Evolutionary conservation across 2,888 invertebrate genomes (phyloP), one percentile per base, ranked within the genome.

Genomic region (Leptura quadrifasciata): DNA sequence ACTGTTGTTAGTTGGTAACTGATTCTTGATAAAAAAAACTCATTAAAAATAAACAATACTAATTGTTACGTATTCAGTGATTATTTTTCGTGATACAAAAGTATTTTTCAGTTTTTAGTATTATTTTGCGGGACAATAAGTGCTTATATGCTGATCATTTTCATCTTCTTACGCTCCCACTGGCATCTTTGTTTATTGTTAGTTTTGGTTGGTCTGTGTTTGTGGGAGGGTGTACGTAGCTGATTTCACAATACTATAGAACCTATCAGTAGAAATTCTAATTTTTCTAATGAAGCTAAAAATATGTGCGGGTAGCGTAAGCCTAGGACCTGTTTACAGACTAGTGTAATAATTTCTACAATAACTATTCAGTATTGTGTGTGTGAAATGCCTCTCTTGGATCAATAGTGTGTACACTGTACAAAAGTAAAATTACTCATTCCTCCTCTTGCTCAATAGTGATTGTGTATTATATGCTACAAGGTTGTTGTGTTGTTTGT

Each of bases 371-470:
- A 57, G 58, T 69, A 39, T 58, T 69, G 20, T 57, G 58, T 69
- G 24, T 71, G 83, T 84, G 85, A 82, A 84, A 85, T 85, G 84
- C 83, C 81, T 82, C 82, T 82, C 83, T 82, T 85, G 87, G 87
- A 88, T 88, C 88, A 87, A 88, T 88, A 88, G 87, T 85, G 87
- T 31, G 27, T 47, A n/a, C 47, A 47, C 47, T 47, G 47, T 85
- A 85, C 82, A 87, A 85, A 83, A 83, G 84, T 84, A 86, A 86
- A 87, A 85, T 87, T 86, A 85, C 84, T 84, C 84, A 85, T 85
- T 85, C 82, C 82, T 80, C 77, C 77, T 85, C 85, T 85, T 86
- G 85, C 86, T 87, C 86, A 86, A 86, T 85, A 85, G 85, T 83
- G 85, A 85, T 81, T 82, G 83, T 83, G 79, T 82, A 79, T 81